Evolutionary conservation across 2,888 invertebrate genomes (phyloP).

Genomic region (Vannuccia rotundouncinata): DNA sequence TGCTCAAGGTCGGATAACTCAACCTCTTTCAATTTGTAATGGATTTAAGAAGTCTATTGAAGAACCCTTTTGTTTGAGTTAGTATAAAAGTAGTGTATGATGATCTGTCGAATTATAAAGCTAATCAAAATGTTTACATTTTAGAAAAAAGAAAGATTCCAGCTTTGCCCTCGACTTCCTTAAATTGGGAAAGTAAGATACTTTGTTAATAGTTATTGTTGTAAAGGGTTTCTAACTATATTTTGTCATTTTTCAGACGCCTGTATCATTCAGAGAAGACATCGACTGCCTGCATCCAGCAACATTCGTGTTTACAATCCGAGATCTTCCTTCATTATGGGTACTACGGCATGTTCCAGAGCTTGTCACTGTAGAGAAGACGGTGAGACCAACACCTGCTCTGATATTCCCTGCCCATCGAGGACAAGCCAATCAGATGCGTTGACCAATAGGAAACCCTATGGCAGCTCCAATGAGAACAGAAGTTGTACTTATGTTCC

Average conservation of each 20-base stretch:
- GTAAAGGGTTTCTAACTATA: no score
- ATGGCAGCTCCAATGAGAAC: neutral
- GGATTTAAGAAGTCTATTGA: neutral
- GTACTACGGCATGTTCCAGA: neutral
- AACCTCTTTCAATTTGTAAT: neutral
- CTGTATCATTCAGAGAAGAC: neutral
- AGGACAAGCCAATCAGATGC: neutral
- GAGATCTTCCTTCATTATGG: neutral
- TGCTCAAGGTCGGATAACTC: neutral
- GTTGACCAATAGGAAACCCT: neutral
- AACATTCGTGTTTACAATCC: neutral
- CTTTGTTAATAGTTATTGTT: no score
- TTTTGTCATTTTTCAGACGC: no score
- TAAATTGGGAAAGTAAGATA: no score
- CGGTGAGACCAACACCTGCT: neutral
- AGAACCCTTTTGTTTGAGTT: neutral
- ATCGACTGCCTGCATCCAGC: neutral
- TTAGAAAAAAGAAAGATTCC: no score
- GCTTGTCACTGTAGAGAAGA: neutral
- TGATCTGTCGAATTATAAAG: no score
- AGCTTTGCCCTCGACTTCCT: no score
- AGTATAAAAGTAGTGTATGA: neutral
- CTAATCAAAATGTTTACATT: no score
- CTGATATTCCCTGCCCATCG: neutral
- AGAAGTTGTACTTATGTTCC: neutral